Base-by-base conservation (phyloP, 2,888 invertebrate genomes). In the Caenorhabditis becei region DNA sequence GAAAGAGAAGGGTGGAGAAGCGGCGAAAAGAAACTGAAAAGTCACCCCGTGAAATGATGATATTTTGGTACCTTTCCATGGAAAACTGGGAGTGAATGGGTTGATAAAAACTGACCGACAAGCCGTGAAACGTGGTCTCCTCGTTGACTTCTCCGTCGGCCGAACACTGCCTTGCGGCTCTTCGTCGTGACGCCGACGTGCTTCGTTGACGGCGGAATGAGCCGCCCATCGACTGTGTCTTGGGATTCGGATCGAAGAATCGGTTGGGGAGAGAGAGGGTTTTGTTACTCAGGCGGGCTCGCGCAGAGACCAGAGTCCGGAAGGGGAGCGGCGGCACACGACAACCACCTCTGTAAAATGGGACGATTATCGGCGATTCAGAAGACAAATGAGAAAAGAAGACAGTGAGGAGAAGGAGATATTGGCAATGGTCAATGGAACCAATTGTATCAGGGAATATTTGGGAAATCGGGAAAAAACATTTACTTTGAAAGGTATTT, bases 11-110 rank as follows among this genome's bases (percentile, higher is more conserved):
- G 53, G 16, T 20, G 28, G 32, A n/a, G 26, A 35, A 44, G 7
- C 7, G 47, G 20, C 44, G 32, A 28, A 59, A 37, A 44, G 35
- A 44, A 20, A 54, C 14, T 35, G 61, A 61, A 69, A 61, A 32
- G 62, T 71, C 71, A 71, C 59, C 51, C 59, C 70, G 70, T 41
- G 63, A 72, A 74, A 74, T 59, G 74, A 74, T 74, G 74, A 74
- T 65, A 74, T 66, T 74, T 44, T 56, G 56, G 28, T 49, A 8
- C 62, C 28, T 37, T 41, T 66, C 20, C 23, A 37, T 53, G 61
- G 53, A 62, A 65, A 37, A 58, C 11, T 16, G n/a, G 8, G n/a
- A 35, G 20, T 41, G 41, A 14, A 37, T 2, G 5, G 37, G 11
- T 23, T 37, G 37, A 20, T 37, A 37, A 71, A 71, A 77, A 67